Evolutionary conservation across 2,113 vertebrate genomes (phyloP), one percentile per base, ranked within the genome.

Genomic region (Aphelocoma coerulescens): DNA sequence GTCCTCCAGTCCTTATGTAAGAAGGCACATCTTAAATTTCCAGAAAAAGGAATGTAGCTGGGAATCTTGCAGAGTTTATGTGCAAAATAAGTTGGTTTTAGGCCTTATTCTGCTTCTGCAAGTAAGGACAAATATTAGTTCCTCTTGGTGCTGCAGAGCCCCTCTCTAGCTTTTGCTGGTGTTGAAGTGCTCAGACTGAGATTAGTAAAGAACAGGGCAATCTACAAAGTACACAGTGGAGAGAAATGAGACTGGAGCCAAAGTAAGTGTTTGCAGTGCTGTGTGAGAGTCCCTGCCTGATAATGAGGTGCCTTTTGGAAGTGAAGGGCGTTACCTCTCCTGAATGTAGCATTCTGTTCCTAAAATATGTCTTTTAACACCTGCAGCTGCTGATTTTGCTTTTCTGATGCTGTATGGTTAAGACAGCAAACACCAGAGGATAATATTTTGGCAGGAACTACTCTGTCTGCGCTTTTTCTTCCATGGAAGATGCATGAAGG

Each of bases 371-470:
- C 24, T 85, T 76, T 65, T 73, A 95, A 71, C 88, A 91, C 59
- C 51, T 85, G 51, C 35, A 52, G 49, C 63, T 95, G 85, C 46
- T 93, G 91, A 82, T 85, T 90, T 33, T 94, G 62, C 87, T 88
- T 85, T 95, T 90, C 77, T 88, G 28, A 59, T 51, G 37, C 67
- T 71, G 48, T 66, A 18, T 66, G 67, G 41, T 79, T 89, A 91
- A 89, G 84, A 81, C n/a, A 65, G 77, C 54, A 95, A 88, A 82
- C 69, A 88, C 51, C 19, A 77, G 85, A 91, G 89, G 43, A 48
- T 66, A 93, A 71, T 81, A 72, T 49, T 90, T 79, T 93, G 82
- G 43, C 79, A 92, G 65, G 52, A 93, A 49, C 32, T 84, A 81
- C 48, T 80, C 48, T 86, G 57, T 27, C 49, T 67, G n/a, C 20